phyloP scores from a whole-genome alignment of 2,888 invertebrate species.

The Polyploca ridens region DNA sequence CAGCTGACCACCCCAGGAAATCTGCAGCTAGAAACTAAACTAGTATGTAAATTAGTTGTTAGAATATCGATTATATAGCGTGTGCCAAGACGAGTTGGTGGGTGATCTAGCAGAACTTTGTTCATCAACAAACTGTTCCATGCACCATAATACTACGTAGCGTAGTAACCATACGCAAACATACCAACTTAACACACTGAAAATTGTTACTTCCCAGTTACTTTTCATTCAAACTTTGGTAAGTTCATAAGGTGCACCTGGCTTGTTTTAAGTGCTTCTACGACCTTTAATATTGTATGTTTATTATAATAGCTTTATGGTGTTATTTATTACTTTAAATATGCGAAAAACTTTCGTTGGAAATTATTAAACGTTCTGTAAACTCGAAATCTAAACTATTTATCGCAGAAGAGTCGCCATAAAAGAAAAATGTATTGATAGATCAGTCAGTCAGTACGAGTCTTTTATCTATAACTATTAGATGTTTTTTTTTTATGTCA shows the following conservation, averaged over 20 bases:
- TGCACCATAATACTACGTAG: constrained; percentile 40
- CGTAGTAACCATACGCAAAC: constrained; percentile 29
- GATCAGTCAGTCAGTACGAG: not conserved
- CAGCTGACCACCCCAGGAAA: not conserved
- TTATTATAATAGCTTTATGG: constrained; percentile 12
- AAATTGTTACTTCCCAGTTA: constrained; percentile 31
- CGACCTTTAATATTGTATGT: constrained; percentile 32
- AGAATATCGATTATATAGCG: constrained; percentile 3
- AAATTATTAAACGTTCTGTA: too few relatives aligned
- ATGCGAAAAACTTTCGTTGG: too few relatives aligned
- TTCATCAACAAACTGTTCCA: constrained; percentile 44
- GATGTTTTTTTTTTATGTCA: too few relatives aligned
- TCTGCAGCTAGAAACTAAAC: not conserved
- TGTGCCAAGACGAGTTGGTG: constrained; percentile 15
- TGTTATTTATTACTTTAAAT: not conserved
- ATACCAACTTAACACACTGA: constrained; percentile 25
- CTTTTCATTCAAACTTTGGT: constrained; percentile 32
- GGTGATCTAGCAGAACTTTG: constrained; percentile 32
- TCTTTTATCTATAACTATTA: too few relatives aligned
- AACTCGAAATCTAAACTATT: too few relatives aligned
- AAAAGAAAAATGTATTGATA: too few relatives aligned
- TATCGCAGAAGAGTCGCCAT: too few relatives aligned
- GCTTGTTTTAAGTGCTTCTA: constrained; percentile 31
- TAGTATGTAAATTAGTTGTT: not conserved
- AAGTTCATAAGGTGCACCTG: constrained; percentile 46